Conservation (phyloP, 2,113 vertebrate species). For the Oryzias javanicus region DNA sequence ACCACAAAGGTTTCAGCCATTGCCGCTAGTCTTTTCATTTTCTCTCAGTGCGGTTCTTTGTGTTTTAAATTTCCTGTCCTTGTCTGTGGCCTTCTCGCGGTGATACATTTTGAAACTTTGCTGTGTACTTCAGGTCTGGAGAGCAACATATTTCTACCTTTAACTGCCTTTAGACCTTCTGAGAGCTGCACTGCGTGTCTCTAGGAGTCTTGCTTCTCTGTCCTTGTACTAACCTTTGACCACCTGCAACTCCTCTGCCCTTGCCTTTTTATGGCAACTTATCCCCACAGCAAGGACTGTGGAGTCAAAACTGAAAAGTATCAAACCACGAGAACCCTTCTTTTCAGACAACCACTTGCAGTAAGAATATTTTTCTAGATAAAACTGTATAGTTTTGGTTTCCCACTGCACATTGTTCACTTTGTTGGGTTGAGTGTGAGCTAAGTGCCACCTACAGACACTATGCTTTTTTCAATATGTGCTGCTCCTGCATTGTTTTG, state of each 20-base stretch:
- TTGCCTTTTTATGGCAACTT: constrained; percentile 40
- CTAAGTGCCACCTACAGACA: background rate
- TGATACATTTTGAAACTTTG: constrained; percentile 36
- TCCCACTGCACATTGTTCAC: background rate
- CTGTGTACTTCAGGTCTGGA: constrained; percentile 20
- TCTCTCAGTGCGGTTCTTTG: background rate
- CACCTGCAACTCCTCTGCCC: constrained; percentile 34
- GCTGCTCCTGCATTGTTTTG: background rate
- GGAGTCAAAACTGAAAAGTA: constrained; percentile 12
- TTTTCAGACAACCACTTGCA: background rate
- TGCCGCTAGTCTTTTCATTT: too few species aligned
- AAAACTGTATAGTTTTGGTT: background rate
- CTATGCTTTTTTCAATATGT: too few species aligned
- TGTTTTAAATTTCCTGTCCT: constrained; percentile 14
- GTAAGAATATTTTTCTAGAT: background rate
- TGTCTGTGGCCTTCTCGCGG: constrained; percentile 23
- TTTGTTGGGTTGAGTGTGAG: background rate
- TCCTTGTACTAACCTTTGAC: constrained; percentile 51
- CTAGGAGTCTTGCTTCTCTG: constrained; percentile 16
- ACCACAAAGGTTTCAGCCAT: too few species aligned
- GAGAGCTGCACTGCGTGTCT: constrained; percentile 8
- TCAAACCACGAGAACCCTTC: background rate
- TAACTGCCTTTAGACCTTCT: constrained; percentile 12
- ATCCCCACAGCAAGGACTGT: constrained; percentile 20
- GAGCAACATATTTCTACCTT: constrained; percentile 11